phyloP scores from a whole-genome alignment of 2,888 invertebrate genomes.

The Scaptomyza parva region DNA sequence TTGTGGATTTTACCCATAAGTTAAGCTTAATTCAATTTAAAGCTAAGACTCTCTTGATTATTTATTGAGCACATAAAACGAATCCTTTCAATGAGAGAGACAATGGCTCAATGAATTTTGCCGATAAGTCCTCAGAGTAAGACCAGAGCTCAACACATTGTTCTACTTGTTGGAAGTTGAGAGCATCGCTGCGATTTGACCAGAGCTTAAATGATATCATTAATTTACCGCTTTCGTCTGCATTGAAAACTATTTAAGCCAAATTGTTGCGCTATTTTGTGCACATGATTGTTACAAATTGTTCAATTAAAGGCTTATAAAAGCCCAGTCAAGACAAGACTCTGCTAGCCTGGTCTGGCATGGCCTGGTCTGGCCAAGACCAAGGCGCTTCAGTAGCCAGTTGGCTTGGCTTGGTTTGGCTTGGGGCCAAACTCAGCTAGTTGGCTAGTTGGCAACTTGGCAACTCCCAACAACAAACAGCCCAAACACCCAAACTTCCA shows the following conservation, averaged over 20 bases:
- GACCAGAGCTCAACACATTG: slow-evolving; percentile 40
- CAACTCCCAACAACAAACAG: slow-evolving; percentile 23
- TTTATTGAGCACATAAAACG: slow-evolving; percentile 18
- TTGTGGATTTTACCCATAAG: too few relatives aligned
- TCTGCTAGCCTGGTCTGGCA: not conserved
- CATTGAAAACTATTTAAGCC: slow-evolving; percentile 79
- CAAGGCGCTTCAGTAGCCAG: slow-evolving; percentile 42
- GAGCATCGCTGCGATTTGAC: slow-evolving; percentile 45
- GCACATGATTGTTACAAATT: slow-evolving; percentile 80
- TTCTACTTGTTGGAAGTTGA: slow-evolving; percentile 45
- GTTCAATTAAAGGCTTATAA: slow-evolving; percentile 78
- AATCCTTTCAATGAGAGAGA: slow-evolving; percentile 15
- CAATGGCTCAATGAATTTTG: slow-evolving; percentile 24
- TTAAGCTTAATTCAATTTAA: slow-evolving; percentile 6
- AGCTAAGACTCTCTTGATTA: slow-evolving; percentile 1
- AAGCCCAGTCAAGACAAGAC: not conserved
- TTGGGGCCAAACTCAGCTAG: slow-evolving; percentile 34
- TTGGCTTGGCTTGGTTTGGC: slow-evolving; percentile 51
- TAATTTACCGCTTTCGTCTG: slow-evolving; percentile 67
- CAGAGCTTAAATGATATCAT: slow-evolving; percentile 60
- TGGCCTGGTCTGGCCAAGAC: slow-evolving; percentile 1
- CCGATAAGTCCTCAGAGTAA: slow-evolving; percentile 15
- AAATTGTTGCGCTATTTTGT: slow-evolving; percentile 78
- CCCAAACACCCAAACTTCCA: slow-evolving; percentile 11
- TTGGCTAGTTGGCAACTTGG: too few relatives aligned